phyloP scores from a whole-genome alignment of 2,797 vertebrate genomes.

The Sebastes oblongus region DNA sequence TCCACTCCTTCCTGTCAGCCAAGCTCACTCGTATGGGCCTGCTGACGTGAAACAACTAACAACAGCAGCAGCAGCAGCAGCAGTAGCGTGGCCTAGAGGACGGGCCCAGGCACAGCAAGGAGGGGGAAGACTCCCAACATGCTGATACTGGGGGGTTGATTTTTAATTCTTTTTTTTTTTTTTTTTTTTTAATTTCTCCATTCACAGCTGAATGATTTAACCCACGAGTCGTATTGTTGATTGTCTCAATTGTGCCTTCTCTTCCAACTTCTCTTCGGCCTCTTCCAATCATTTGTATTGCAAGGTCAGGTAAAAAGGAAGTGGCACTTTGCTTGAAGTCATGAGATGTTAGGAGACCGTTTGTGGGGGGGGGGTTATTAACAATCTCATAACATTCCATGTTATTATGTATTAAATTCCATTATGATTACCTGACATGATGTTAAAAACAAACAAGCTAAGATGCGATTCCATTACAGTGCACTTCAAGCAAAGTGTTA shows the following conservation, averaged over 20 bases:
- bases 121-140: background rate
- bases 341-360: background rate
- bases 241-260: slow-evolving; percentile 64
- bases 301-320: slow-evolving; percentile 9
- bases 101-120: background rate
- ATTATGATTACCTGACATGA: background rate
- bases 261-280: slow-evolving; percentile 24
- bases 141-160: background rate
- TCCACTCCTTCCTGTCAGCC: slow-evolving; percentile 97
- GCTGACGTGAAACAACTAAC: slow-evolving; percentile 82
- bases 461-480: background rate
- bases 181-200: background rate
- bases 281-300: background rate
- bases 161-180: background rate
- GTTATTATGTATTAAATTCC: background rate
- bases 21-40: slow-evolving; percentile 97
- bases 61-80: background rate
- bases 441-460: background rate
- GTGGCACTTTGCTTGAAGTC: slow-evolving; percentile 40
- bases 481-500: slow-evolving; percentile 16
- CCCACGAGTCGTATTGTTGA: slow-evolving; percentile 13
- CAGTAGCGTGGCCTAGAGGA: background rate
- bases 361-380: background rate
- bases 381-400: slow-evolving; percentile 32
- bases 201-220: slow-evolving; percentile 28